A percentile compares a stretch with the other conserved stretches of the same genome.
These are phyloP conservation scores for Lycaena phlaeas DNA, from an alignment of 2,888 invertebrate species.

Conservation along the genomic window DNA sequence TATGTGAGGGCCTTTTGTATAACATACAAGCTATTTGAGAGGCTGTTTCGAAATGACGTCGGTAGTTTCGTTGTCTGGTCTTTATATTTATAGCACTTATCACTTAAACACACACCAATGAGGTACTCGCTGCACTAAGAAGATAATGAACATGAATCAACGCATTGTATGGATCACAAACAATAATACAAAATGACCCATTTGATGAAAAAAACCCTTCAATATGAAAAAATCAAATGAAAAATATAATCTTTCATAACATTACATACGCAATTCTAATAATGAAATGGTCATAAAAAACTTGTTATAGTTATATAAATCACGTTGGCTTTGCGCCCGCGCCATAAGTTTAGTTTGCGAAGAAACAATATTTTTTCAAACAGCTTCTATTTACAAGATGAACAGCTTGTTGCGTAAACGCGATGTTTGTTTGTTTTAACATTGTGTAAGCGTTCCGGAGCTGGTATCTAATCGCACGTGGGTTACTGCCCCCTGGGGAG, in stretches of 20 bases:
- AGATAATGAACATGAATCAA: slow-evolving; percentile 40
- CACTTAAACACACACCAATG: slow-evolving; percentile 27
- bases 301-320: no score
- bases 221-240: no score
- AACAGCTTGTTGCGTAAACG: slow-evolving; percentile 12
- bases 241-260: no score
- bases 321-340: slow-evolving; percentile 17
- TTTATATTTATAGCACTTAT: slow-evolving; percentile 20
- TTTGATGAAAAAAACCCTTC: no score
- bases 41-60: slow-evolving; percentile 9
- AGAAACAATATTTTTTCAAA: background rate
- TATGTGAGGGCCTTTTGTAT: background rate
- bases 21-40: background rate
- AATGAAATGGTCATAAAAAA: no score
- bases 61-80: slow-evolving; percentile 16
- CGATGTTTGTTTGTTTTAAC: slow-evolving; percentile 29
- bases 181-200: slow-evolving; percentile 41
- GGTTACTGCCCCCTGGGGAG: slow-evolving; percentile 67
- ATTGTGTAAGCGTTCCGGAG: slow-evolving; percentile 31
- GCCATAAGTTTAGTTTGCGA: slow-evolving; percentile 12
- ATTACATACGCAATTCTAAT: no score
- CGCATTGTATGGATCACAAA: slow-evolving; percentile 36
- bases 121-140: slow-evolving; percentile 42
- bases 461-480: slow-evolving; percentile 63
- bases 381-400: background rate